Percentiles rank a stretch among this genome's conserved stretches.
phyloP scores from a whole-genome alignment of 1,140 invertebrate genomes.

The Aphis gossypii region DNA sequence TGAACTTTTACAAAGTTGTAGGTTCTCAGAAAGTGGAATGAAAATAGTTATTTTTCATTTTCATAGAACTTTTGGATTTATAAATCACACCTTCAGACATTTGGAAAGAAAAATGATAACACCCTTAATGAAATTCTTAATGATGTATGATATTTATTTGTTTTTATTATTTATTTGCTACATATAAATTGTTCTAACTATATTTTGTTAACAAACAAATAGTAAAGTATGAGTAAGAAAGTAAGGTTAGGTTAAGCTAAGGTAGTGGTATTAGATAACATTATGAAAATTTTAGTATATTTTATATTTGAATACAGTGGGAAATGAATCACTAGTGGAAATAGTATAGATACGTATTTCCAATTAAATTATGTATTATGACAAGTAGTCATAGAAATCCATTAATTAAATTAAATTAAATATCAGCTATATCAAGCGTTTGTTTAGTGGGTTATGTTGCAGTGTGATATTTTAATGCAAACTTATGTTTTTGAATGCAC shows the following conservation, averaged over 20 bases:
- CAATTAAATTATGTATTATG: neutral
- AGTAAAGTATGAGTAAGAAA: neutral
- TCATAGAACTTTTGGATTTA: neutral
- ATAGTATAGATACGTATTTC: neutral
- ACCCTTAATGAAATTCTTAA: neutral
- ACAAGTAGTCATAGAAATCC: neutral
- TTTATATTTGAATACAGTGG: neutral
- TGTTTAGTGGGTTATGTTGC: neutral
- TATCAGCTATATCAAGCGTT: neutral
- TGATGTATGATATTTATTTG: neutral
- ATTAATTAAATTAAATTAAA: neutral
- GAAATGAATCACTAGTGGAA: neutral
- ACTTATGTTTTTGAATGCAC: neutral
- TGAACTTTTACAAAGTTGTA: neutral
- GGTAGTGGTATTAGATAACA: neutral
- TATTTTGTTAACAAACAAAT: no score
- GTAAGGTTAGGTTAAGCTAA: neutral
- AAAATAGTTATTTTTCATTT: conserved; percentile 1
- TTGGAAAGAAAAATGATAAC: neutral
- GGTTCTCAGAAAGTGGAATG: neutral
- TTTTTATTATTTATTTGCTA: neutral
- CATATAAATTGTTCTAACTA: neutral
- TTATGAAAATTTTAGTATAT: neutral
- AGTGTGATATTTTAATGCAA: neutral
- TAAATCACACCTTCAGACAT: neutral